These are phyloP conservation scores for Adela reaumurella DNA, from an alignment of 2,888 invertebrate species.

Conservation along the genomic window DNA sequence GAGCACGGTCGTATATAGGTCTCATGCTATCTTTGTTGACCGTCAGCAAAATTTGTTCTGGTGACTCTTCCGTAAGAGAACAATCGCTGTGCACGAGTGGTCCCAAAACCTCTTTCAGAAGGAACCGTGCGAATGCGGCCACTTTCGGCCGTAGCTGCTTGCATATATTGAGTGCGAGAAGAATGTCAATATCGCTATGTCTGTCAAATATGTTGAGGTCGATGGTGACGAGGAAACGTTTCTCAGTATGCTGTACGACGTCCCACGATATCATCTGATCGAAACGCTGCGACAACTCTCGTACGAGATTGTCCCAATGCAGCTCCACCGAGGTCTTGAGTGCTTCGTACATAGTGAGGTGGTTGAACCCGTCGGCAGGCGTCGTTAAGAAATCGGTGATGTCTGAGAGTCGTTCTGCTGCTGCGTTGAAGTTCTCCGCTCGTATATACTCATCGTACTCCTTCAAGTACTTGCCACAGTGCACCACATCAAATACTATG, in stretches of 20 bases:
- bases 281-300: constrained; percentile 47
- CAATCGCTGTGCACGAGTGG: constrained; percentile 54
- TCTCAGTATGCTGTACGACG: constrained; percentile 22
- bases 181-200: constrained; percentile 23
- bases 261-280: constrained; percentile 40
- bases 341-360: constrained; percentile 47
- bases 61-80: constrained; percentile 35
- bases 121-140: constrained; percentile 52
- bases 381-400: constrained; percentile 38
- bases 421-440: constrained; percentile 30
- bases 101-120: constrained; percentile 55
- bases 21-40: too few species aligned
- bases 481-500: constrained; percentile 32
- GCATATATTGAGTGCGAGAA: constrained; percentile 35
- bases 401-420: constrained; percentile 48
- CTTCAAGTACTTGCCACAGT: constrained; percentile 30
- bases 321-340: constrained; percentile 40
- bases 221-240: constrained; percentile 30
- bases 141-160: constrained; percentile 45
- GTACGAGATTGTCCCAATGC: constrained; percentile 39
- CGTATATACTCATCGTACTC: constrained; percentile 31
- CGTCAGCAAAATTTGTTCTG: constrained; percentile 24
- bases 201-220: constrained; percentile 26
- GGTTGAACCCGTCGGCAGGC: constrained; percentile 44
- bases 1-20: constrained; percentile 43